Evolutionary conservation across 2,888 invertebrate species (phyloP).

Genomic region (Tinea pellionella): DNA sequence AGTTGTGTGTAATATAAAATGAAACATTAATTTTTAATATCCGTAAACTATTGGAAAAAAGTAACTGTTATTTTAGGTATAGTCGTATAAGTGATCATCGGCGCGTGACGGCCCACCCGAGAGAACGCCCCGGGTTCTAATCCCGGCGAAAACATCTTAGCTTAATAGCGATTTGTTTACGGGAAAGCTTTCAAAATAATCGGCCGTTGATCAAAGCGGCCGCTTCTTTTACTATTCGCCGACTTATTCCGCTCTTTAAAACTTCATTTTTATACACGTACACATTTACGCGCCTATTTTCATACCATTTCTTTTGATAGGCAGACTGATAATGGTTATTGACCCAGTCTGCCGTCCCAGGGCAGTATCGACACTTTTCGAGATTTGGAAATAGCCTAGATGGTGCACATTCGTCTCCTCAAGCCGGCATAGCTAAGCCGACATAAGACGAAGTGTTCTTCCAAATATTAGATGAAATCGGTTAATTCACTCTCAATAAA

Average conservation of each 20-base stretch:
- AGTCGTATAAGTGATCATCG: neutral
- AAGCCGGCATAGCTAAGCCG: too few relatives aligned
- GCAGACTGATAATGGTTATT: too few relatives aligned
- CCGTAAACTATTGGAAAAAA: neutral
- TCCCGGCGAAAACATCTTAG: conserved; percentile 4
- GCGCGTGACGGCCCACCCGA: conserved; percentile 9
- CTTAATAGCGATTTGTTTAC: conserved; percentile 17
- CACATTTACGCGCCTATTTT: too few relatives aligned
- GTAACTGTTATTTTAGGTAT: conserved; percentile 1
- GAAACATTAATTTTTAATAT: neutral
- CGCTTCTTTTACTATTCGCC: conserved; percentile 10
- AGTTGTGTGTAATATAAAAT: too few relatives aligned
- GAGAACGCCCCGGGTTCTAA: neutral
- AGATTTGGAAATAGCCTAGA: too few relatives aligned
- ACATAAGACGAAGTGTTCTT: too few relatives aligned
- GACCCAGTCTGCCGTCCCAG: too few relatives aligned
- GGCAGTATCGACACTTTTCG: too few relatives aligned
- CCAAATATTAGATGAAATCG: too few relatives aligned
- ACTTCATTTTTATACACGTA: neutral
- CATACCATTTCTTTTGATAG: too few relatives aligned
- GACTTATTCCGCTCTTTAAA: neutral
- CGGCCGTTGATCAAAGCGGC: conserved; percentile 22
- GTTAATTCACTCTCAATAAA: too few relatives aligned
- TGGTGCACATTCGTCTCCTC: too few relatives aligned
- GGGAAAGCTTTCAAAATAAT: conserved; percentile 26